phyloP scores from a whole-genome alignment of 2,797 vertebrate species.

The Threskiornis aethiopicus region DNA sequence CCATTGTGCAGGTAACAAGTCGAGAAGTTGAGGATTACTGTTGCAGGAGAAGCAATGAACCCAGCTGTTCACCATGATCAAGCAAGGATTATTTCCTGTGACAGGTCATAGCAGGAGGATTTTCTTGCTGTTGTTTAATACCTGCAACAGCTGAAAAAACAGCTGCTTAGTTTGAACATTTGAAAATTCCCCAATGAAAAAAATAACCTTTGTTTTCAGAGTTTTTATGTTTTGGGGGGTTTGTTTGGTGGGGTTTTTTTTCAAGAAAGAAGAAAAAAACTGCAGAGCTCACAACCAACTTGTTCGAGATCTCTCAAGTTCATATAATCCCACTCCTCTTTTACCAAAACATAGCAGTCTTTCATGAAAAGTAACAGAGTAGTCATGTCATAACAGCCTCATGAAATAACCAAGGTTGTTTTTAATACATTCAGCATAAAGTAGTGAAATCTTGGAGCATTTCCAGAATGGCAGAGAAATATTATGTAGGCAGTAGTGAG shows the following conservation, averaged over 20 bases:
- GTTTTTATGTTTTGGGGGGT: fast-evolving
- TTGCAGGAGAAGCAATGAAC: background rate
- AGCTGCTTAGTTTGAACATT: slow-evolving; percentile 14
- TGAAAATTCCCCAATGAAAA: background rate
- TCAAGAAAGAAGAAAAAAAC: background rate
- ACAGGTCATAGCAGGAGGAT: slow-evolving; percentile 8
- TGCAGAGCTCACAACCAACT: background rate
- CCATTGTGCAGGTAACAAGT: slow-evolving; percentile 11
- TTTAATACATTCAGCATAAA: background rate
- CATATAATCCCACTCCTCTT: background rate
- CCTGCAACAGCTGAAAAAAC: slow-evolving; percentile 57
- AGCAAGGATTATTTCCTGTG: slow-evolving; percentile 35
- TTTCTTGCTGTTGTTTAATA: slow-evolving; percentile 55
- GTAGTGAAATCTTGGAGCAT: background rate
- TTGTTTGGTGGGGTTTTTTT: background rate
- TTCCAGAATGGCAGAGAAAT: background rate
- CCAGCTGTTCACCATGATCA: slow-evolving; percentile 4
- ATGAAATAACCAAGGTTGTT: background rate
- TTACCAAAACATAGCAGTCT: background rate
- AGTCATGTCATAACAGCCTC: background rate
- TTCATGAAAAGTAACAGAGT: background rate
- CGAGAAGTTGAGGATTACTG: background rate
- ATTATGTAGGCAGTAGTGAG: background rate
- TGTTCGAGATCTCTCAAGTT: background rate
- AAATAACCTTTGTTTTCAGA: background rate